These are phyloP conservation scores for Apostichopus parvimensis DNA, from an alignment of 35 echinoderm and acorn worm species.

Conservation along the genomic window DNA sequence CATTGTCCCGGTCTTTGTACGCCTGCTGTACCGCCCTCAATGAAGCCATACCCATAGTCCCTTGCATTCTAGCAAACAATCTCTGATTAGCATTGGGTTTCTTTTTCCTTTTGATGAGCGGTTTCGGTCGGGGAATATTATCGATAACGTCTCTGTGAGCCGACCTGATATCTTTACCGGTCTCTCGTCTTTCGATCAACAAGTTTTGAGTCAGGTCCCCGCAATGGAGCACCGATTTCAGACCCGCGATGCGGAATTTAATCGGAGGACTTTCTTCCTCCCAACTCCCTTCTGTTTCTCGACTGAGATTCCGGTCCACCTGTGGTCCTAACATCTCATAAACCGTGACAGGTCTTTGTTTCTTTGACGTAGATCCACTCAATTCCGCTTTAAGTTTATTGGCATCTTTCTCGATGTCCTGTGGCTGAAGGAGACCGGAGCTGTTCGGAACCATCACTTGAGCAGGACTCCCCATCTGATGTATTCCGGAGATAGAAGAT, in stretches of 20 bases:
- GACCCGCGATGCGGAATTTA: conserved; percentile 75
- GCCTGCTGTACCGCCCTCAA: conserved; percentile 87
- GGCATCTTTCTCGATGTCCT: conserved; percentile 37
- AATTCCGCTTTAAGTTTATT: conserved; percentile 43
- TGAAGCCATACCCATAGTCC: conserved; percentile 95
- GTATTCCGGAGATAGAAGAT: background rate
- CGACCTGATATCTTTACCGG: conserved; percentile 73
- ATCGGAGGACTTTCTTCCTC: conserved; percentile 61
- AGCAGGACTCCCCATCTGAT: background rate
- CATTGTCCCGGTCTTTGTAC: conserved; percentile 76
- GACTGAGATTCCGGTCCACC: conserved; percentile 48
- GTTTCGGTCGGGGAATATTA: conserved; percentile 55
- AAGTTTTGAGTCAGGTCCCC: conserved; percentile 75
- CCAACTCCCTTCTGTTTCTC: conserved; percentile 49
- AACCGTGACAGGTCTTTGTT: conserved; percentile 60
- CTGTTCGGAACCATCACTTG: background rate
- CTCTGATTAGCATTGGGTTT: conserved; percentile 76
- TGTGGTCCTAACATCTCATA: conserved; percentile 84
- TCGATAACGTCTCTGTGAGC: conserved; percentile 65
- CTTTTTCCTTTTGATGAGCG: conserved; percentile 62
- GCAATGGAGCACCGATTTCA: conserved; percentile 63
- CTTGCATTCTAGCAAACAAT: conserved; percentile 85
- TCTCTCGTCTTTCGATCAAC: conserved; percentile 74
- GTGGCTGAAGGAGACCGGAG: background rate
- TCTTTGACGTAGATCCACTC: background rate